These are phyloP conservation scores for Nymphalis polychloros DNA, from an alignment of 2,888 invertebrate species.

Conservation along the genomic window DNA sequence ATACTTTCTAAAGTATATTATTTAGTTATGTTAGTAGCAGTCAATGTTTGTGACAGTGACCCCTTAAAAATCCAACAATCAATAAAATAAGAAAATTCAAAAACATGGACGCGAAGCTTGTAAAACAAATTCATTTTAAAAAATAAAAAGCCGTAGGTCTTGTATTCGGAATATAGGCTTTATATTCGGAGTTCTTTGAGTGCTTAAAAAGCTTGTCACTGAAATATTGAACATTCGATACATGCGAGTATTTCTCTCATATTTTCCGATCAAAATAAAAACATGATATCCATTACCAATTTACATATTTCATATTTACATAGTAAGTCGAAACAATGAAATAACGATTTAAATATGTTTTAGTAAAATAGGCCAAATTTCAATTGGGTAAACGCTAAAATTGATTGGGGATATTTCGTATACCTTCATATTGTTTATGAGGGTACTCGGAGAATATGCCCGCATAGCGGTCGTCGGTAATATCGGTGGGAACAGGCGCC, in stretches of 20 bases:
- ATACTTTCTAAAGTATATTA: too few relatives aligned
- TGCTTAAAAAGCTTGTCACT: too few relatives aligned
- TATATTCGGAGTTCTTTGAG: too few relatives aligned
- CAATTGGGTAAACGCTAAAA: background rate
- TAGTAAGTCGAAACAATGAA: background rate
- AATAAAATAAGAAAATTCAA: too few relatives aligned
- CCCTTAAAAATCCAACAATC: too few relatives aligned
- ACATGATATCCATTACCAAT: conserved; percentile 19
- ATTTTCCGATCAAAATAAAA: conserved; percentile 1
- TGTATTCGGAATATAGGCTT: too few relatives aligned
- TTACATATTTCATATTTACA: conserved; percentile 1
- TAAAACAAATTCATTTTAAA: too few relatives aligned
- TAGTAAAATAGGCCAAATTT: conserved; percentile 13
- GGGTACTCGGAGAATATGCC: conserved; percentile 57
- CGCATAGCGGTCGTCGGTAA: conserved; percentile 56
- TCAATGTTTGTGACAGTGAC: too few relatives aligned
- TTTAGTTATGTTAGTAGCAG: too few relatives aligned
- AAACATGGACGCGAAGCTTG: too few relatives aligned
- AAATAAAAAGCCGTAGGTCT: too few relatives aligned
- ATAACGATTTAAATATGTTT: background rate
- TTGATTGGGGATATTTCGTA: conserved; percentile 7
- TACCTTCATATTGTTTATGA: conserved; percentile 27
- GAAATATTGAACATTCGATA: too few relatives aligned
- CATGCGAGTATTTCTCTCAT: background rate
- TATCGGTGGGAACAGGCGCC: conserved; percentile 61